Evolutionary conservation across 2,888 invertebrate genomes (phyloP).

Genomic region (Anoplius nigerrimus): DNA sequence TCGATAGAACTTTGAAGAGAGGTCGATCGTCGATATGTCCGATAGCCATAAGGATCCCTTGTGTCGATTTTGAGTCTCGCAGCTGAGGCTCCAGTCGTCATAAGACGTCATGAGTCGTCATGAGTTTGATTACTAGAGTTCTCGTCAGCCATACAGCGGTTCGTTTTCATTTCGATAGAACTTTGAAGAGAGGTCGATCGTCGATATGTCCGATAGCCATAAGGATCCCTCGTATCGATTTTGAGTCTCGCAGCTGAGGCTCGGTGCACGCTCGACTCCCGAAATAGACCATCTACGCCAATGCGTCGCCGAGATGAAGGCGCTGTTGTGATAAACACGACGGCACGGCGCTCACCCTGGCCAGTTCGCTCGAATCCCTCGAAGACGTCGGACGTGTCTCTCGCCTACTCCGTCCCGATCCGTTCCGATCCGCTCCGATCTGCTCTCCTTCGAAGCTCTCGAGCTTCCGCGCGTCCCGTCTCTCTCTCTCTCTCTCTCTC

Average conservation of each 20-base stretch:
- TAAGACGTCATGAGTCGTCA: no score
- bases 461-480: constrained; percentile 1
- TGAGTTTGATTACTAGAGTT: no score
- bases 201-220: neutral
- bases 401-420: neutral
- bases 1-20: no score
- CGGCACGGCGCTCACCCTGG: constrained; percentile 26
- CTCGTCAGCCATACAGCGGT: no score
- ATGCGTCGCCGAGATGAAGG: constrained; percentile 31
- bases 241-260: neutral
- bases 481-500: neutral
- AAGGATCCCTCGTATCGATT: neutral
- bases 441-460: neutral
- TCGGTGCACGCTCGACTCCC: neutral
- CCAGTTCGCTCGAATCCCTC: constrained; percentile 45
- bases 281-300: constrained; percentile 41
- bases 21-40: no score
- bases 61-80: neutral
- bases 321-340: constrained; percentile 42
- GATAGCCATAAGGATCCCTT: neutral
- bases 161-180: no score
- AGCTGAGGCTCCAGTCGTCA: constrained; percentile 5
- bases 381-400: constrained; percentile 31
- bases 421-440: neutral
- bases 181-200: no score